Evolutionary conservation across 2,888 invertebrate genomes (phyloP).

Genomic region (Petrolisthes manimaculis): DNA sequence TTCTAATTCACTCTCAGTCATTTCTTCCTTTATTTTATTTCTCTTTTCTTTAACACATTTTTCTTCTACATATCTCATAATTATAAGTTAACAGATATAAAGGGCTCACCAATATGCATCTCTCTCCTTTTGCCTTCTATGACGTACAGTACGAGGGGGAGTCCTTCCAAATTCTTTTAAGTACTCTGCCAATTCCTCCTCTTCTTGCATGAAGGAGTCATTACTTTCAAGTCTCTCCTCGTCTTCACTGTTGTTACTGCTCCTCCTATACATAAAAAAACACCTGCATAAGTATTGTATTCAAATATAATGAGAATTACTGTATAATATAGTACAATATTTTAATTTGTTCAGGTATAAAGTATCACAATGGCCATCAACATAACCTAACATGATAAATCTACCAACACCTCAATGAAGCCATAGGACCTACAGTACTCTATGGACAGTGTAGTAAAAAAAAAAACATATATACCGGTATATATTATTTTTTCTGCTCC

Average conservation of each 20-base stretch:
- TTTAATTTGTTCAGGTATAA: no score
- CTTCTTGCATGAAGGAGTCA: slow-evolving; percentile 56
- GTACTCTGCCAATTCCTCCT: slow-evolving; percentile 53
- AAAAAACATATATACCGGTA: no score
- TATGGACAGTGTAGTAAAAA: no score
- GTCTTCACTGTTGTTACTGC: slow-evolving; percentile 31
- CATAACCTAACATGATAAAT: no score
- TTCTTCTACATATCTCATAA: background rate
- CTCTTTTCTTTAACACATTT: background rate
- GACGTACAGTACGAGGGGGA: slow-evolving; percentile 46
- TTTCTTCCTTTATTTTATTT: background rate
- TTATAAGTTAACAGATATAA: no score
- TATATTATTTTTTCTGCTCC: no score
- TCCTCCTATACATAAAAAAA: background rate
- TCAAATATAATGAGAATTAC: no score
- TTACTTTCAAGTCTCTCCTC: slow-evolving; percentile 44
- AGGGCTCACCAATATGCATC: slow-evolving; percentile 55
- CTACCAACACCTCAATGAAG: no score
- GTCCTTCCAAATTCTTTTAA: slow-evolving; percentile 48
- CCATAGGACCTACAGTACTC: no score
- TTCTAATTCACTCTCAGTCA: background rate
- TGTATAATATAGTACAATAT: no score
- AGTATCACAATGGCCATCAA: no score
- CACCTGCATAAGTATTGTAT: no score
- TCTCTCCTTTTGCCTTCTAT: slow-evolving; percentile 54